phyloP scores from a whole-genome alignment of 2,888 invertebrate genomes.

The Xestia sexstrigata region DNA sequence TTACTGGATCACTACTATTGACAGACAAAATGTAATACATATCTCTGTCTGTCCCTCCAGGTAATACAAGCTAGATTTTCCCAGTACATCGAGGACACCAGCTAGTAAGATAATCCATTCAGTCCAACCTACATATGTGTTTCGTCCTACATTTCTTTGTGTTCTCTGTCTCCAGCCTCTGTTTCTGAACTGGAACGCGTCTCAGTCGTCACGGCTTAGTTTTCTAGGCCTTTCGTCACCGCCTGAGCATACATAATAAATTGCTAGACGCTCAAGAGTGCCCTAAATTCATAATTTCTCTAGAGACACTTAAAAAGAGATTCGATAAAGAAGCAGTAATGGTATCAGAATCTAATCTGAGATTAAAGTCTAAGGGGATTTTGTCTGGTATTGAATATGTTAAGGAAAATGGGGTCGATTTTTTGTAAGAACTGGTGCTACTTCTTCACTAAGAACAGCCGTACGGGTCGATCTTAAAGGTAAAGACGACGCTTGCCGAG shows the following conservation, averaged over 20 bases:
- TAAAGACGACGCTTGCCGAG: no score
- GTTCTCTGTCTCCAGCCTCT: conserved; percentile 2
- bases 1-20: no score
- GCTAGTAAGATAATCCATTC: conserved; percentile 31
- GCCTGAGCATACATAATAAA: conserved; percentile 4
- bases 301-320: conserved; percentile 18
- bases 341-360: conserved; percentile 20
- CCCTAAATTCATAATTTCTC: conserved; percentile 48
- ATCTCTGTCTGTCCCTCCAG: neutral
- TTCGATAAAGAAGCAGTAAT: conserved; percentile 25
- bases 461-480: no score
- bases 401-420: neutral
- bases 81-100: neutral
- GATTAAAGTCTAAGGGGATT: conserved; percentile 1
- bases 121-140: conserved; percentile 23
- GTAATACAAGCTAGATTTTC: neutral
- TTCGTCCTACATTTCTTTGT: conserved; percentile 54
- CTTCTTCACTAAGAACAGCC: no score
- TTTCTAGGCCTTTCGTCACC: conserved; percentile 20
- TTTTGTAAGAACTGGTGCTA: neutral
- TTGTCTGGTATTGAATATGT: conserved; percentile 4
- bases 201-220: conserved; percentile 32
- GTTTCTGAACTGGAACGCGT: conserved; percentile 46
- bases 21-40: neutral
- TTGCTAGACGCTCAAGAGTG: neutral